Evolutionary conservation across 2,797 vertebrate genomes (phyloP).

Genomic region (Enoplosus armatus): DNA sequence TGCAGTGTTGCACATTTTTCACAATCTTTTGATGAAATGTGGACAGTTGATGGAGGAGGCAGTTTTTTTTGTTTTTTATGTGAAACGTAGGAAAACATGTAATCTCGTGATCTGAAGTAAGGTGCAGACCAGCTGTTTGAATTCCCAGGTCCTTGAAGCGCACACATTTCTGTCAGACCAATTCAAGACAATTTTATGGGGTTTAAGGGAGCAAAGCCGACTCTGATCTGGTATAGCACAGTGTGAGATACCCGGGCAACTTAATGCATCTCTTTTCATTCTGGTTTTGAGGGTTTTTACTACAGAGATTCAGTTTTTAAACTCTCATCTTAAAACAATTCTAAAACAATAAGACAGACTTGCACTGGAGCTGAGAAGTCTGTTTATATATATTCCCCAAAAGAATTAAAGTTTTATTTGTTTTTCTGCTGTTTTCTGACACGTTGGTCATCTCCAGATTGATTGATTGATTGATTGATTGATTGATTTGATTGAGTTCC

Average conservation of each 20-base stretch:
- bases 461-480: too few relatives aligned
- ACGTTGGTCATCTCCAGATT: too few relatives aligned
- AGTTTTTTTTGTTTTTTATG: too few relatives aligned
- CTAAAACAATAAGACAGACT: too few relatives aligned
- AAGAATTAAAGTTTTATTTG: too few relatives aligned
- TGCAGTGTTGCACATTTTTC: background rate
- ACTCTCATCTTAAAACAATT: too few relatives aligned
- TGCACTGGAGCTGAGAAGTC: too few relatives aligned
- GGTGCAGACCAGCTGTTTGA: conserved; percentile 28
- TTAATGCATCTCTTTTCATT: background rate
- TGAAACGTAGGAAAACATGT: background rate
- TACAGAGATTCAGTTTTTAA: background rate
- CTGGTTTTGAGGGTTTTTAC: background rate
- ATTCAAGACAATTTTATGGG: background rate
- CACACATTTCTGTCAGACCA: background rate
- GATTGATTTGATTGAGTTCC: too few relatives aligned
- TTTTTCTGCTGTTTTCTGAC: too few relatives aligned
- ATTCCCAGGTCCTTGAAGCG: background rate
- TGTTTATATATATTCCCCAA: too few relatives aligned
- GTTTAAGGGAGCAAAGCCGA: background rate
- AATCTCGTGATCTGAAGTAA: background rate
- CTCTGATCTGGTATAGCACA: background rate
- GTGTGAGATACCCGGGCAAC: background rate
- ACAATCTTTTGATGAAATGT: background rate
- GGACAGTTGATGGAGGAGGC: background rate